A percentile compares a stretch with the other conserved stretches of the same genome.
Conservation (phyloP, 2,888 invertebrate genomes). For the Bedellia somnulentella region DNA sequence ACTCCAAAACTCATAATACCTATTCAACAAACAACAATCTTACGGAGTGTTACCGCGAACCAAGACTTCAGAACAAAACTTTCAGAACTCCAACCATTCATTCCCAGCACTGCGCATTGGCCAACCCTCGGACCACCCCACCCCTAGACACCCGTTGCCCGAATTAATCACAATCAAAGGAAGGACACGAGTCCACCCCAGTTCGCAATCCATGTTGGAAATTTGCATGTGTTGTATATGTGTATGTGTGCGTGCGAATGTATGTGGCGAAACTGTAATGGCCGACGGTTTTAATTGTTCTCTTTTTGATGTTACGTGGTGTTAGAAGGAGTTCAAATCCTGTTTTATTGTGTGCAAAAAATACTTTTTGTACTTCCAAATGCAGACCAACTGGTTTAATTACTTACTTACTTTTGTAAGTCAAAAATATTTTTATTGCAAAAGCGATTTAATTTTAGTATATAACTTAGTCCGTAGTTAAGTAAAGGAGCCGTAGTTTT, state of each 20-base stretch:
- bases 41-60: slow-evolving; percentile 11
- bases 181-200: slow-evolving; percentile 59
- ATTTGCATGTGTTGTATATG: slow-evolving; percentile 27
- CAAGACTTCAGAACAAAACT: slow-evolving; percentile 15
- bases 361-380: too few species aligned
- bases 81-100: slow-evolving; percentile 32
- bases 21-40: slow-evolving; percentile 4
- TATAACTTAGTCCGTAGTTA: too few species aligned
- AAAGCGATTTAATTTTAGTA: too few species aligned
- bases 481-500: too few species aligned
- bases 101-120: slow-evolving; percentile 48
- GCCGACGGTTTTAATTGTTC: too few species aligned
- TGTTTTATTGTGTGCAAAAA: too few species aligned
- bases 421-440: too few species aligned
- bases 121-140: slow-evolving; percentile 30
- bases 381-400: too few species aligned
- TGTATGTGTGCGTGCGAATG: slow-evolving; percentile 11
- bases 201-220: slow-evolving; percentile 52
- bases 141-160: slow-evolving; percentile 16
- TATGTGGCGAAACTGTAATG: too few species aligned
- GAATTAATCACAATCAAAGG: slow-evolving; percentile 63
- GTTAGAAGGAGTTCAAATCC: too few species aligned
- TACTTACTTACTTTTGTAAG: too few species aligned
- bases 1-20: slow-evolving; percentile 4
- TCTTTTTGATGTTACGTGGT: too few species aligned